Evolutionary conservation across 2,113 vertebrate species (phyloP).

Genomic region (human): GRCh38 chr1:55088501-55089000

Average conservation of each 20-base stretch:
- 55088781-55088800: neutral
- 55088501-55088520: neutral
- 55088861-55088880: neutral
- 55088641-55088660: neutral
- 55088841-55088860: neutral
- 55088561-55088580: neutral
- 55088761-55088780: neutral
- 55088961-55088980: too few relatives aligned
- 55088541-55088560: neutral
- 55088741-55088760: accelerated
- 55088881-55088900: neutral
- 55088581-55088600: too few relatives aligned
- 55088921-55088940: neutral
- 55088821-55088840: neutral
- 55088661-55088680: neutral
- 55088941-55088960: too few relatives aligned
- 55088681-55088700: neutral
- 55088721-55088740: neutral
- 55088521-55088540: neutral
- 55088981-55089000: too few relatives aligned
- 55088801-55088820: neutral
- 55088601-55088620: neutral
- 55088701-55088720: neutral
- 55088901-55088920: neutral
- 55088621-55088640: neutral